These are phyloP conservation scores for Aplysina aerophoba DNA, from an alignment of 37 sponge, comb jelly and placozoan species.

Conservation along the genomic window DNA sequence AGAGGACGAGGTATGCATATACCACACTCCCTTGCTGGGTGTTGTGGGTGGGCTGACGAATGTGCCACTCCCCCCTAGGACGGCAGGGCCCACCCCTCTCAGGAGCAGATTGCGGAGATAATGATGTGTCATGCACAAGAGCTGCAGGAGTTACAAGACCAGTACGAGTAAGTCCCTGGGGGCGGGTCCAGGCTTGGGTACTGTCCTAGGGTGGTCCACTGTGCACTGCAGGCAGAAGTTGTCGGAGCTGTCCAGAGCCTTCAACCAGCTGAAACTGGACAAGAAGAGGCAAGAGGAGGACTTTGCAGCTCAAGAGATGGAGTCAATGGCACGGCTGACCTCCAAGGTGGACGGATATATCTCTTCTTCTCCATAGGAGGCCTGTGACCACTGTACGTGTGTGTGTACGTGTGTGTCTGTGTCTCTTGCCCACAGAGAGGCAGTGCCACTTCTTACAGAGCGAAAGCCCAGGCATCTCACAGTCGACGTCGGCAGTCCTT, in stretches of 20 bases:
- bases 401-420: too few species aligned
- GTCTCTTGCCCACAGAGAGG: too few species aligned
- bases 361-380: too few species aligned
- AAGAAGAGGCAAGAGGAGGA: slow-evolving; percentile 43
- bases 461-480: too few species aligned
- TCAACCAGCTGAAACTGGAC: slow-evolving; percentile 49
- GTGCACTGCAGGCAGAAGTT: slow-evolving; percentile 49
- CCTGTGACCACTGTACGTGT: too few species aligned
- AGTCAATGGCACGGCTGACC: slow-evolving; percentile 17
- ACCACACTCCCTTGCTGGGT: not conserved
- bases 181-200: too few species aligned
- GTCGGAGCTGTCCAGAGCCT: slow-evolving; percentile 38
- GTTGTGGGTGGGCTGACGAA: not conserved
- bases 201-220: not conserved
- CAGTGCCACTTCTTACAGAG: too few species aligned
- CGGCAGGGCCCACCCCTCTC: not conserved
- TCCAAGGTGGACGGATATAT: too few species aligned
- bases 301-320: slow-evolving; percentile 54
- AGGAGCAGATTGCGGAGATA: slow-evolving; percentile 56
- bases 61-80: not conserved
- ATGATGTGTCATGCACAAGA: slow-evolving; percentile 68
- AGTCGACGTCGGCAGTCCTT: not conserved
- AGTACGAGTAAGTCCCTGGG: slow-evolving; percentile 71
- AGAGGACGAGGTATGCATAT: slow-evolving; percentile 6
- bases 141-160: slow-evolving; percentile 60